Evolutionary conservation across 2,888 invertebrate species (phyloP).

Genomic region (Cosmopolites sordidus): DNA sequence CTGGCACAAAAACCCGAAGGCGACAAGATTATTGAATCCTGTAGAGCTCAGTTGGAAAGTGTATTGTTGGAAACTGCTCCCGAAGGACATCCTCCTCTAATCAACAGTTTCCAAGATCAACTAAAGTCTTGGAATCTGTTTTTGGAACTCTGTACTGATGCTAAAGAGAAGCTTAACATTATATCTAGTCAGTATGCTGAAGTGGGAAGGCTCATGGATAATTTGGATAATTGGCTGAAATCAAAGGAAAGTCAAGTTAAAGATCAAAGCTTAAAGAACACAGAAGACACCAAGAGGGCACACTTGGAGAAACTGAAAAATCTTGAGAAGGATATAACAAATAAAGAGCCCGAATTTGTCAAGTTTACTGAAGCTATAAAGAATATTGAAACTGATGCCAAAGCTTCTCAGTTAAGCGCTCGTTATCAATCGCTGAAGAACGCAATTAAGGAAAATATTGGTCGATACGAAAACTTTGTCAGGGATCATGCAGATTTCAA

Average conservation of each 20-base stretch:
- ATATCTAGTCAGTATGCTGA: slow-evolving; percentile 77
- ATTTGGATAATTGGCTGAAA: slow-evolving; percentile 79
- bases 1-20: slow-evolving; percentile 70
- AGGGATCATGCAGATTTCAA: slow-evolving; percentile 82
- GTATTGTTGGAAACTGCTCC: slow-evolving; percentile 75
- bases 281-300: slow-evolving; percentile 73
- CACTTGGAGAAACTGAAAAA: slow-evolving; percentile 73
- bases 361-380: slow-evolving; percentile 65
- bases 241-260: slow-evolving; percentile 79
- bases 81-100: slow-evolving; percentile 68
- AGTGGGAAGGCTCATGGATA: slow-evolving; percentile 73
- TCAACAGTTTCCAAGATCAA: slow-evolving; percentile 70
- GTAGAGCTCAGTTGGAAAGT: slow-evolving; percentile 65
- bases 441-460: slow-evolving; percentile 75
- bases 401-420: slow-evolving; percentile 73
- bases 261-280: slow-evolving; percentile 84
- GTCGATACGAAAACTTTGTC: slow-evolving; percentile 78
- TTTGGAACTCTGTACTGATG: slow-evolving; percentile 64
- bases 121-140: slow-evolving; percentile 73
- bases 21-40: slow-evolving; percentile 63
- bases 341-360: slow-evolving; percentile 64
- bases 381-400: slow-evolving; percentile 69
- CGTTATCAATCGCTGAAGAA: slow-evolving; percentile 80
- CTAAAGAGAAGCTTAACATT: slow-evolving; percentile 68
- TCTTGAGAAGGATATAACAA: slow-evolving; percentile 65